Evolutionary conservation across 2,888 invertebrate species (phyloP), one percentile per base, ranked within the genome.

Genomic region (Sipha maydis): DNA sequence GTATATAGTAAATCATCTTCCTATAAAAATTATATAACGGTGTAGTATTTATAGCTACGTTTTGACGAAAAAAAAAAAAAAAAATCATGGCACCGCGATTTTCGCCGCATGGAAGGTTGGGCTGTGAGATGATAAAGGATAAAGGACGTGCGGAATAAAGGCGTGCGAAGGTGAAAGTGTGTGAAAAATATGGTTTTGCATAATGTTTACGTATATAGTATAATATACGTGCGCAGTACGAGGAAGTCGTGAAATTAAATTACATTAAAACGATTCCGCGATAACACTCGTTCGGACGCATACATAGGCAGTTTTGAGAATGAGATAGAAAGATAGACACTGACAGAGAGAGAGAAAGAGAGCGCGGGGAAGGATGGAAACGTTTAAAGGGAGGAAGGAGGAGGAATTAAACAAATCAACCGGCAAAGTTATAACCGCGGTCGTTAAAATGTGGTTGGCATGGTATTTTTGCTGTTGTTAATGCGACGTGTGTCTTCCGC

Each of bases 381-480:
- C 48, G 48, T 48, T 48, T 48, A 48, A 14, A 21, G 25, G 21
- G 61, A 2, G 61, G 5, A 31, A n/a, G 17, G 48, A 48, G 14
- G 14, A 56, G 80, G n/a, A 67, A 80, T 61, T 80, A 80, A 80
- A 80, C 80, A 61, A 80, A 80, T 38, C 61, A 61, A 80, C 61
- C 61, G 80, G n/a, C 34, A 67, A 80, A 67, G 34, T 38, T 61
- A 80, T 80, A 61, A 28, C 48, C 48, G 48, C 19, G 38, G 61
- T 80, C 80, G 61, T 80, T 61, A 61, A 21, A 21, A 21, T 34
- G 25, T 56, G 34, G 31, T 31, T 34, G 34, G 34, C 78, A 56
- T 25, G 25, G 48, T 56, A n/a, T 8, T 61, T 38, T 8, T 38
- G 61, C n/a, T 80, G 38, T 80, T 61, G 79, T 78, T 54, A 54